Evolutionary conservation across 2,113 vertebrate genomes (phyloP).

Genomic region (Clinocottus analis): DNA sequence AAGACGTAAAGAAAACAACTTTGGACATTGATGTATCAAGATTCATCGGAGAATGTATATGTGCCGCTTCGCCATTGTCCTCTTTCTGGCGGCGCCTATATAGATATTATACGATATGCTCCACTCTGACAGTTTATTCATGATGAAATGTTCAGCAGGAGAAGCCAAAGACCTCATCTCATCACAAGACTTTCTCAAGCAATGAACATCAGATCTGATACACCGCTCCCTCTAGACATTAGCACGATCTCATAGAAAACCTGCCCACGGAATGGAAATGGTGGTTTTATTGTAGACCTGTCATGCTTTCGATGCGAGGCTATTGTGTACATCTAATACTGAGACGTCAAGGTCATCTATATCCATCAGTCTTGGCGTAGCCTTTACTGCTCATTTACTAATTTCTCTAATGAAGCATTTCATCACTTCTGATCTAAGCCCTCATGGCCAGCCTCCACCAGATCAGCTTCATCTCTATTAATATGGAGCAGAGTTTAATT

Average conservation of each 20-base stretch:
- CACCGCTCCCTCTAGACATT: conserved; percentile 16
- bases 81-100: background rate
- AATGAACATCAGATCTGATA: conserved; percentile 24
- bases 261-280: conserved; percentile 20
- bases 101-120: background rate
- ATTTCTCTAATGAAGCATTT: conserved; percentile 27
- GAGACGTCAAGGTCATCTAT: conserved; percentile 24
- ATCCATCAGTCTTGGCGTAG: conserved; percentile 30
- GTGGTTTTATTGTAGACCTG: conserved; percentile 17
- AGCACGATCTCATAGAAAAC: conserved; percentile 28
- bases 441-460: background rate
- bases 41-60: background rate
- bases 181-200: conserved; percentile 31
- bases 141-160: background rate
- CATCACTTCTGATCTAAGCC: background rate
- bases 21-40: background rate
- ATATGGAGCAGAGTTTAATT: conserved; percentile 10
- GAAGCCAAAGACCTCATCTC: conserved; percentile 41
- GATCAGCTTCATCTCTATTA: conserved; percentile 34
- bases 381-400: conserved; percentile 2
- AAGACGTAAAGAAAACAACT: background rate
- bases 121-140: conserved; percentile 21
- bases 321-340: conserved; percentile 19
- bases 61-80: background rate
- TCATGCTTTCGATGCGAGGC: conserved; percentile 27